A percentile compares a stretch with the other conserved stretches of the same genome.
These are phyloP conservation scores for Ophraella communa DNA, from an alignment of 2,888 invertebrate species.

Conservation along the genomic window DNA sequence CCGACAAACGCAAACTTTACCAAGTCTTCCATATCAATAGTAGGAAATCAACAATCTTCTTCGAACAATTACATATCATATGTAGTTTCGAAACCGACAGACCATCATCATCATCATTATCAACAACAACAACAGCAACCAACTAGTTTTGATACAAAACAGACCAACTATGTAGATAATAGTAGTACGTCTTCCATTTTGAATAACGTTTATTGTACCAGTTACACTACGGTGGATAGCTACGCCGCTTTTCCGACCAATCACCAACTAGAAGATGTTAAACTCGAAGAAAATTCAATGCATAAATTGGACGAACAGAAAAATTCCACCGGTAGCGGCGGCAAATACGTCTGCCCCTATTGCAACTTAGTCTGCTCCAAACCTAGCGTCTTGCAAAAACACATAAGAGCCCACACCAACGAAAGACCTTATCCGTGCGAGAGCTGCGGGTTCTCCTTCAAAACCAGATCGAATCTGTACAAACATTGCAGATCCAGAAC, in stretches of 20 bases:
- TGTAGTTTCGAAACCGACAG: constrained; percentile 50
- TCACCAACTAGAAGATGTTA: constrained; percentile 23
- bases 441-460: constrained; percentile 90
- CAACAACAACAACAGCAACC: no score
- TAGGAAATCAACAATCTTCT: constrained; percentile 50
- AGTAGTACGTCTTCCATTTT: constrained; percentile 54
- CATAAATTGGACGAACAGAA: constrained; percentile 43
- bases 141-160: constrained; percentile 55
- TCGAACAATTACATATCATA: constrained; percentile 57
- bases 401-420: constrained; percentile 92
- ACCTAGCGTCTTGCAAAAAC: constrained; percentile 92
- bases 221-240: constrained; percentile 26
- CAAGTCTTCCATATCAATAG: constrained; percentile 60
- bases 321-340: constrained; percentile 66
- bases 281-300: constrained; percentile 8
- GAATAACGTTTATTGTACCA: constrained; percentile 47
- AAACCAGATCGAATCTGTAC: constrained; percentile 91
- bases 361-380: constrained; percentile 90
- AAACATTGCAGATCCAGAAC: constrained; percentile 76
- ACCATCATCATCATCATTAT: no score
- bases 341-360: constrained; percentile 84
- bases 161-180: constrained; percentile 45
- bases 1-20: constrained; percentile 42
- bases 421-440: constrained; percentile 90
- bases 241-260: background rate